A percentile compares a stretch with the other conserved stretches of the same genome.
Evolutionary conservation across 2,888 invertebrate genomes (phyloP).

Genomic region (Aphidius colemani): DNA sequence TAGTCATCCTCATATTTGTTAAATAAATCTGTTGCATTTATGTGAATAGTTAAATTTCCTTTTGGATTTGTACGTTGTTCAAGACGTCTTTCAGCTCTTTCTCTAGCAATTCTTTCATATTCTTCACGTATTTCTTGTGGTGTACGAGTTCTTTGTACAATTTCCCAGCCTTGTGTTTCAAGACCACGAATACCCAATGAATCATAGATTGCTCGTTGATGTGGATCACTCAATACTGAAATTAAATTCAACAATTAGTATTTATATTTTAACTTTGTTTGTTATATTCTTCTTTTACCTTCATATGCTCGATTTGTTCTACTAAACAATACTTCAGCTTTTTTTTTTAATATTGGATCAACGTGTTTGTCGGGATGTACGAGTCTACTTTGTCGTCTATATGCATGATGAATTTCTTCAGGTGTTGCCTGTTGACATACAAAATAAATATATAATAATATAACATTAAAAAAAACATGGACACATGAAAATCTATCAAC

Average conservation of each 20-base stretch:
- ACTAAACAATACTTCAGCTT: conserved; percentile 91
- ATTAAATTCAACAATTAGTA: conserved; percentile 26
- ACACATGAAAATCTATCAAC: background rate
- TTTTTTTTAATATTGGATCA: conserved; percentile 79
- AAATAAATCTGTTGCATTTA: conserved; percentile 94
- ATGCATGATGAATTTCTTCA: conserved; percentile 94
- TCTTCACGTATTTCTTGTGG: conserved; percentile 96
- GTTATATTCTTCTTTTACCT: conserved; percentile 61
- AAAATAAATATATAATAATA: conserved; percentile 2
- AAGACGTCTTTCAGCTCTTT: conserved; percentile 84
- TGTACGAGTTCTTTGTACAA: conserved; percentile 88
- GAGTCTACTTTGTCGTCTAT: conserved; percentile 85
- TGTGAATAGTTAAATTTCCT: conserved; percentile 82
- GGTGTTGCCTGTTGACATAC: conserved; percentile 75
- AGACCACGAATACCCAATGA: conserved; percentile 78
- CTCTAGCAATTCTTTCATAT: conserved; percentile 85
- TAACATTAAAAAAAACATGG: background rate
- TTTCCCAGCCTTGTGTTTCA: conserved; percentile 94
- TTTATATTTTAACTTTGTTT: conserved; percentile 3
- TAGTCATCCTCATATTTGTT: conserved; percentile 78
- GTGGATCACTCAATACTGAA: conserved; percentile 87
- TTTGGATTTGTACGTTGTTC: conserved; percentile 92
- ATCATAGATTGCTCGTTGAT: conserved; percentile 95
- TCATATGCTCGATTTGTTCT: conserved; percentile 94
- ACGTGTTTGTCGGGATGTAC: conserved; percentile 98